Percentiles rank a stretch among this genome's conserved stretches.
Evolutionary conservation across 2,797 vertebrate species (phyloP).

Genomic region (Triplophysa yarkandensis): DNA sequence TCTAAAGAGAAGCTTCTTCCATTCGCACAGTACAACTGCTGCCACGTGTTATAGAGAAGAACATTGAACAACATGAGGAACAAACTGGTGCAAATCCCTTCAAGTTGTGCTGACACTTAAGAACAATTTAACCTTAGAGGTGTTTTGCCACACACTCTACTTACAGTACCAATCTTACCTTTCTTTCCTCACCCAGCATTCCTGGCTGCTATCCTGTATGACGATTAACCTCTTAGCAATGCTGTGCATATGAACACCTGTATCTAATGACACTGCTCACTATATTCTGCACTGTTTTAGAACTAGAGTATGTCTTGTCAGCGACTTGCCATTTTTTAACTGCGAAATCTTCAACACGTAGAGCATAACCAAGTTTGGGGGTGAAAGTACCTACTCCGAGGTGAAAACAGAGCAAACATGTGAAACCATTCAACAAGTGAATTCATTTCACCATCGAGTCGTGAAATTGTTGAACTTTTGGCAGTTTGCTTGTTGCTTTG

Average conservation of each 20-base stretch:
- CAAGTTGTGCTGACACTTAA: constrained; percentile 12
- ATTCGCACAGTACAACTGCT: constrained; percentile 89
- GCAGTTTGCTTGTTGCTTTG: background rate
- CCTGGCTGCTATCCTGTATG: constrained; percentile 46
- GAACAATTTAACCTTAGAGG: constrained; percentile 47
- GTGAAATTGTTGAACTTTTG: no score
- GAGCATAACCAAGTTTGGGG: constrained; percentile 14
- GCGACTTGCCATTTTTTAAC: constrained; percentile 41
- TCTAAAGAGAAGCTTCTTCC: constrained; percentile 86
- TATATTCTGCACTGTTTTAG: constrained; percentile 44
- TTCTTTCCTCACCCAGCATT: constrained; percentile 46
- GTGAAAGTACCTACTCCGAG: background rate
- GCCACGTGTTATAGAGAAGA: constrained; percentile 79
- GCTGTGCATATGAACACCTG: constrained; percentile 52
- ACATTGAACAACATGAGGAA: background rate
- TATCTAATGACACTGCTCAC: constrained; percentile 40
- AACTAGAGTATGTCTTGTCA: constrained; percentile 45
- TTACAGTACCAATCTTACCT: constrained; percentile 38
- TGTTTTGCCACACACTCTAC: constrained; percentile 35
- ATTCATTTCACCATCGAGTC: no score
- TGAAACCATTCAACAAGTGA: no score
- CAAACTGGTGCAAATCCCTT: constrained; percentile 7
- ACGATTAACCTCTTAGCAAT: constrained; percentile 39
- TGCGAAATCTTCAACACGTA: constrained; percentile 39
- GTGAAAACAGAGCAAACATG: background rate